Evolutionary conservation across 2,113 vertebrate genomes (phyloP), one percentile per base, ranked within the genome.

Genomic region (Podarcis raffonei): DNA sequence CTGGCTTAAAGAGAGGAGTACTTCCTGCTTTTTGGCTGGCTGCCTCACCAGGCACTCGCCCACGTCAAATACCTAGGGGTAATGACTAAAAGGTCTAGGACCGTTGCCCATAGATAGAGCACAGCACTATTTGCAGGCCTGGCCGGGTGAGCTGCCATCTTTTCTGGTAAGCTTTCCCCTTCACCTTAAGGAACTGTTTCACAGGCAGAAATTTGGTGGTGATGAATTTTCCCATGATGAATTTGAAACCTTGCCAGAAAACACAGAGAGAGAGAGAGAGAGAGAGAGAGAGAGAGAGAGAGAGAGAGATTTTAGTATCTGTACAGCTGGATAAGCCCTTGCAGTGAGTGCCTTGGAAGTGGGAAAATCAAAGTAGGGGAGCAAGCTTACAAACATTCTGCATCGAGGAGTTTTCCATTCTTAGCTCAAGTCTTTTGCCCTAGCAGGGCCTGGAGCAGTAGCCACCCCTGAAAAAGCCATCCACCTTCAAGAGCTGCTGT

Each of bases 1-100:
- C 90, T 83, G 95, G 91, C 93, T 94, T 94, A 87, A 92, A 92
- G 92, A 92, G 89, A 93, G 87, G 92, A 84, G 81, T 48, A 92
- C 91, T 92, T 92, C 92, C 92, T 92, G 92, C 90, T 91, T 78
- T 81, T 93, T 4, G 59, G 86, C 88, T 53, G 82, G 86, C 81
- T 92, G 87, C 90, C 11, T 42, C 15, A 74, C 91, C n/a, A 74
- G n/a, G 59, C 86, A 35, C 74, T 62, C 87, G 82, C 92, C 94
- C 87, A 37, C 42, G 57, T 62, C 30, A 74, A 39, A 16, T 75
- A 71, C 90, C 30, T 94, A 89, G 91, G 87, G 81, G 65, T 78
- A 68, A 84, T 84, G 81, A 78, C 87, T 84, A 84, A 83, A 84
- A 84, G 25, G 48, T 53, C 65, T 32, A 89, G 81, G 81, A 72